Evolutionary conservation across 2,888 invertebrate genomes (phyloP), one percentile per base, ranked within the genome.

Genomic region (Ophraella communa): DNA sequence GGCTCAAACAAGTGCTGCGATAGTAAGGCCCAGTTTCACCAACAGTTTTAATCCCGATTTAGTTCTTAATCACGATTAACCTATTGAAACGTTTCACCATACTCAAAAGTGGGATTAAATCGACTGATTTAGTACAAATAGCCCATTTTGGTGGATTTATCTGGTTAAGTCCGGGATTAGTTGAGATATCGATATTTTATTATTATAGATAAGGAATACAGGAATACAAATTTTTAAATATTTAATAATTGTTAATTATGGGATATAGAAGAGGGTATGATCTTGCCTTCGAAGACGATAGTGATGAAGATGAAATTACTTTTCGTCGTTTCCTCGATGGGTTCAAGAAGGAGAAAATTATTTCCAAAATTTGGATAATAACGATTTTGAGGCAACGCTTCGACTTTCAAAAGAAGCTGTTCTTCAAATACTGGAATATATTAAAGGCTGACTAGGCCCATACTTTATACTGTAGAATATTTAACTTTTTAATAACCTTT

Each of bases 391-490:
- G 23, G 21, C 20, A 35, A 55, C 42, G 27, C 45, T 56, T 27
- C 30, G 56, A 44, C 56, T 44, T 45, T 56, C 56, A n/a, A 56
- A 56, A 56, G 44, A 56, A 14, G 23, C 44, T 5, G 44, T 24
- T 11, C 56, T 56, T 1, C 45, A 44, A 14, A 42, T 44, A 27
- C 14, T 45, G 27, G 20, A 24, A 23, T 56, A 35, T 5, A 55
- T 23, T 21, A 42, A 55, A 35, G 17, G 35, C 11, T 39, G 10
- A 54, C 3, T 54, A 21, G 52, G 30, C 17, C 17, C 17, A n/a
- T n/a, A n/a, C n/a, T n/a, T 14, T 10, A 20, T 35, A 54, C 21
- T 35, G 20, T 35, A 54, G 1, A 33, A 33, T 30, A 35, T 18
- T 42, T 42, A 42, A 55, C 35, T 23, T 35, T 20, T 23, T 42